Evolutionary conservation across 2,113 vertebrate species (phyloP).

Genomic region (Megaceryle torquata): DNA sequence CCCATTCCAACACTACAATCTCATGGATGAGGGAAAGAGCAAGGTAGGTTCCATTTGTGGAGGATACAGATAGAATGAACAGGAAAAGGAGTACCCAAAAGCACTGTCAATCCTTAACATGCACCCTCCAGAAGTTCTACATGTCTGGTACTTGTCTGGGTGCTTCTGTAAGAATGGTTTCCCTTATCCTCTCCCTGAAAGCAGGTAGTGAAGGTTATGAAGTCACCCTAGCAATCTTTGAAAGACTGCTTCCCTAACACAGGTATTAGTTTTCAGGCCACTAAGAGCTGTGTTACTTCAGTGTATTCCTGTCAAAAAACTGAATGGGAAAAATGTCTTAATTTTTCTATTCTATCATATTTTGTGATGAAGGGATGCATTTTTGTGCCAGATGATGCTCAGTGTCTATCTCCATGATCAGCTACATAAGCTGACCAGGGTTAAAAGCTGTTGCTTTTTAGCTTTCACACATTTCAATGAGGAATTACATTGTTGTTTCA

Average conservation of each 20-base stretch:
- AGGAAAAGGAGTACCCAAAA: neutral
- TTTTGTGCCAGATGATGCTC: neutral
- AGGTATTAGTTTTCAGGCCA: neutral
- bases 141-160: neutral
- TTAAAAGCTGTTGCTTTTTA: neutral
- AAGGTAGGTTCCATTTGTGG: neutral
- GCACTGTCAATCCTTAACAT: neutral
- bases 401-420: neutral
- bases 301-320: neutral
- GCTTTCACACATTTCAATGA: neutral
- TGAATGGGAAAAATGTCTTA: neutral
- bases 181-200: neutral
- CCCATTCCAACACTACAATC: neutral
- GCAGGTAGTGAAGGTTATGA: neutral
- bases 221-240: neutral
- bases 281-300: neutral
- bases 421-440: fast-evolving
- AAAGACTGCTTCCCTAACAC: neutral
- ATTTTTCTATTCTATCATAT: neutral
- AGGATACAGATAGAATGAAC: neutral
- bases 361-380: neutral
- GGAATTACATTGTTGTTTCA: neutral
- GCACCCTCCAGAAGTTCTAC: neutral
- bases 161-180: neutral
- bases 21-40: neutral